Conservation (phyloP, 2,888 invertebrate genomes). For the Drosophila prolongata region DNA sequence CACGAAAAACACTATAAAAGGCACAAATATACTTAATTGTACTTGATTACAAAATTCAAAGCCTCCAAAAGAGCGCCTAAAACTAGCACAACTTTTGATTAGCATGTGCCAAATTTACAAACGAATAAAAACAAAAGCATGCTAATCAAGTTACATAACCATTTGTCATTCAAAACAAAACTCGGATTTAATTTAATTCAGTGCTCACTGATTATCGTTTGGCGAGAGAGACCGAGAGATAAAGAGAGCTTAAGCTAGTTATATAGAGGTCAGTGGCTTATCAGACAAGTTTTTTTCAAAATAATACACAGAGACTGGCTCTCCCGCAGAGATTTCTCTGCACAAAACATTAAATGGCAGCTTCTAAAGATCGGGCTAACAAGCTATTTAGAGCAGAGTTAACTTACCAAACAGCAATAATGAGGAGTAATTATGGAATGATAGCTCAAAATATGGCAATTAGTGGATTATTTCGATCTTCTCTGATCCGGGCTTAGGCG, state of each 20-base stretch:
- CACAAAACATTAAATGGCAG: neutral
- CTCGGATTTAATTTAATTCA: conserved; percentile 43
- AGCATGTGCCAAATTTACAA: conserved; percentile 30
- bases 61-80: neutral
- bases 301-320: conserved; percentile 17
- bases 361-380: conserved; percentile 1
- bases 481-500: conserved; percentile 2
- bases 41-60: no score
- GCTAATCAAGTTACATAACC: conserved; percentile 44
- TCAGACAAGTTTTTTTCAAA: conserved; percentile 47
- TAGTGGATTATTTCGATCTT: conserved; percentile 25
- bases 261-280: conserved; percentile 72
- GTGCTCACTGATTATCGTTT: conserved; percentile 52
- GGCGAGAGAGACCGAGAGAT: conserved; percentile 4
- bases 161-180: conserved; percentile 19
- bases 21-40: no score
- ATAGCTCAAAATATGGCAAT: conserved; percentile 13
- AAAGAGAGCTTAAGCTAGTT: conserved; percentile 37
- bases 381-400: conserved; percentile 27
- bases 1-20: no score
- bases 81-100: conserved; percentile 16
- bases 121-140: conserved; percentile 10
- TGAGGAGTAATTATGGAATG: conserved; percentile 21
- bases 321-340: conserved; percentile 14
- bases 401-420: conserved; percentile 31